phyloP scores from a whole-genome alignment of 1,140 invertebrate genomes.

The Acyrthosiphon pisum region DNA sequence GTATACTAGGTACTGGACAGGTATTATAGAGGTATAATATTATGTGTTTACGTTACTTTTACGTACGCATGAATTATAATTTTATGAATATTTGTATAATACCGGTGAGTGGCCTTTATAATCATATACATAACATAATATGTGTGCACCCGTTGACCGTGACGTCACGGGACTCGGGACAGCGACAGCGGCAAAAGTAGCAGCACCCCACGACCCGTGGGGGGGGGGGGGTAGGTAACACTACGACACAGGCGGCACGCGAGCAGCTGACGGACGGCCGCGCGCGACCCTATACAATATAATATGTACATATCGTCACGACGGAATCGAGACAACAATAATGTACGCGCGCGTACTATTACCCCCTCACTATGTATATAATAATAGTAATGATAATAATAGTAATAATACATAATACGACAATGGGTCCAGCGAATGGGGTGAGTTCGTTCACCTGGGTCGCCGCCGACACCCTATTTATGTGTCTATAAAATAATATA shows the following conservation, averaged over 20 bases:
- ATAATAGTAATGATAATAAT: background rate
- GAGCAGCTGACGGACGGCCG: constrained; percentile 28
- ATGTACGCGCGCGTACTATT: background rate
- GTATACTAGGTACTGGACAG: background rate
- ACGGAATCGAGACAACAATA: constrained; percentile 24
- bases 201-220: background rate
- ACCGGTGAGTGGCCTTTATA: background rate
- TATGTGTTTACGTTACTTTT: background rate
- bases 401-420: background rate
- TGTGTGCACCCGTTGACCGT: constrained; percentile 2
- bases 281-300: constrained; percentile 9
- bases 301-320: background rate
- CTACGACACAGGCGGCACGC: constrained; percentile 30
- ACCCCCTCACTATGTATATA: background rate
- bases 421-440: constrained; percentile 42
- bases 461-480: background rate
- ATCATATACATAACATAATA: background rate
- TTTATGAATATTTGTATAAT: background rate
- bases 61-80: background rate
- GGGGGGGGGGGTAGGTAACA: background rate
- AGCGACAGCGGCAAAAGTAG: background rate
- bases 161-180: background rate
- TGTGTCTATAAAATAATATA: background rate
- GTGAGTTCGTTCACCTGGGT: constrained; percentile 50
- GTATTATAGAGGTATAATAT: background rate